Evolutionary conservation across 2,888 invertebrate genomes (phyloP), one percentile per base, ranked within the genome.

Genomic region (Pollenia amentaria): DNA sequence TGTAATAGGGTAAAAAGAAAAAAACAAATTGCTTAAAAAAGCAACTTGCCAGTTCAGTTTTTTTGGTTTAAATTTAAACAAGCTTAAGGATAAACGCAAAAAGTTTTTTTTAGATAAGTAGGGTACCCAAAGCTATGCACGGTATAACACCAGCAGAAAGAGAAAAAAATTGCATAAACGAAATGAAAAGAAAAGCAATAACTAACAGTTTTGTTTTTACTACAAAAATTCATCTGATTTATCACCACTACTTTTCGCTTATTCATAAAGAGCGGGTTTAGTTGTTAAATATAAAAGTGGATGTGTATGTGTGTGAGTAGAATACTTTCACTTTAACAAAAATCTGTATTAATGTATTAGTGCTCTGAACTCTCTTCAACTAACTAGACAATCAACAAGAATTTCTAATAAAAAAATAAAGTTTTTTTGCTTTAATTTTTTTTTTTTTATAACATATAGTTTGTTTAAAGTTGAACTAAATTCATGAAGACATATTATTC

Each of bases 191-290:
- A 72, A 77, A 72, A 72, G 81, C 57, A 77, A 85, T 85, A 85
- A 85, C 77, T 85, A 81, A 85, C 76, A 38, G 72, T 77, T 85
- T 85, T 85, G 81, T 85, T 85, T 81, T 81, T 85, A 70, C 42
- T 76, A 65, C 14, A 57, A 76, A 76, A 51, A 55, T 73, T 46
- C 42, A 16, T 9, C 57, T 85, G 81, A 85, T 85, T 85, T 85
- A 85, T 85, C 77, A 53, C 65, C 60, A 40, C 46, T 65, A 62
- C n/a, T 70, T 18, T 70, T 16, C 46, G 65, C 64, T 51, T 72
- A 42, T 65, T 29, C 44, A 29, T 29, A 29, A 14, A 42, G 48
- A 72, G 51, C 10, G 48, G 1, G 51, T 44, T 29, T 51, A 60
- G 16, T 65, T 38, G 1, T 48, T 2, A 21, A 3, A 55, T 40